Base-by-base conservation (phyloP, 2,797 vertebrate genomes). In the Scomberomorus guttatus region DNA sequence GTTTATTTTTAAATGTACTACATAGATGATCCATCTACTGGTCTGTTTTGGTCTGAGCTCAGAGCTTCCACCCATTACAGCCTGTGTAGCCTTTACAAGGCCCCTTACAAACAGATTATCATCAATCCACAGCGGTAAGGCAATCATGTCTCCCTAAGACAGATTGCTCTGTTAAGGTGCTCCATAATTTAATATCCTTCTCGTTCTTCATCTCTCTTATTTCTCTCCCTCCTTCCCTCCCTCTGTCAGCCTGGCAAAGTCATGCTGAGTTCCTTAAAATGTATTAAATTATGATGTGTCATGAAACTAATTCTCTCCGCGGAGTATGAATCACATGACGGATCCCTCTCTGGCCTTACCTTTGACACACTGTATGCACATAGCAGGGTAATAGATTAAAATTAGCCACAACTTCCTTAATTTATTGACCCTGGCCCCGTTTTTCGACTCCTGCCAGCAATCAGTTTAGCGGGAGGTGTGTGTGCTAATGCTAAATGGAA, bases 271-370 rank as follows among this genome's bases (percentile, higher is more conserved):
- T 95, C 90, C 93, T 93, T 92, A 93, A 95, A 94, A 94, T 91
- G 88, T 89, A 92, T 94, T 94, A 94, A 95, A 95, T 95, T 93
- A 95, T 94, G 91, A 95, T 80, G 87, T 92, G 94, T 93, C 95
- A 91, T 89, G 81, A 93, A 94, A 94, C 86, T 93, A 93, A 94
- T 95, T 93, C 93, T 89, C 89, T 72, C 71, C 64, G 66, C 54
- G 15, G 82, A 83, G 80, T 77, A 94, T 95, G 92, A 95, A 95
- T 95, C 95, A 95, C 91, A 94, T 92, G 92, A 95, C 87, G 57
- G 84, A 94, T 94, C 82, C 89, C 79, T 93, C 86, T 59, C 69
- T 24, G 57, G 87, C 84, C 86, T 86, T 91, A 95, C 90, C 93
- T 94, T 91, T 94, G 93, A 95, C 93, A 93, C 90, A 86, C 75